Conservation (phyloP, 2,888 invertebrate genomes). For the Tenthredo livida region DNA sequence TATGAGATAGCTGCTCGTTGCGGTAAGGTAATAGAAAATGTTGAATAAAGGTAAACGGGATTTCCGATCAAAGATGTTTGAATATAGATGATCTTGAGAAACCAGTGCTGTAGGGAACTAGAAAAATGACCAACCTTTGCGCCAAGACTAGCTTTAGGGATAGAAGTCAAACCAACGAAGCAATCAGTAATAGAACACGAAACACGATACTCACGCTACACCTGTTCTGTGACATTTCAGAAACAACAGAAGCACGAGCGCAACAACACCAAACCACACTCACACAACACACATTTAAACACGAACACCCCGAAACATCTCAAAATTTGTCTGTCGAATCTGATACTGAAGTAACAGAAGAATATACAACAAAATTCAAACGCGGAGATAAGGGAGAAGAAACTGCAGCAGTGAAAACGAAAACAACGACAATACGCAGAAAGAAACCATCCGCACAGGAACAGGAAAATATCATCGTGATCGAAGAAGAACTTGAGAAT, state of each 20-base stretch:
- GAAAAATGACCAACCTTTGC: not conserved
- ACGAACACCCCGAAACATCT: slow-evolving; percentile 68
- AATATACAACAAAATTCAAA: slow-evolving; percentile 74
- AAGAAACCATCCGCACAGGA: slow-evolving; percentile 64
- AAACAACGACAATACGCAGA: slow-evolving; percentile 72
- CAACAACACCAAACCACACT: slow-evolving; percentile 69
- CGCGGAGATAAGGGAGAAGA: slow-evolving; percentile 70
- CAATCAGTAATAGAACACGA: slow-evolving; percentile 61
- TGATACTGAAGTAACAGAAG: slow-evolving; percentile 73
- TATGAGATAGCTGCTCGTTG: too few species aligned
- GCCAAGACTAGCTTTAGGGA: not conserved
- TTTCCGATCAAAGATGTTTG: too few species aligned
- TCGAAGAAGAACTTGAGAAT: slow-evolving; percentile 75
- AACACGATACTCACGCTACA: slow-evolving; percentile 68
- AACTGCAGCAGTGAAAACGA: slow-evolving; percentile 73
- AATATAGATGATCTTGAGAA: too few species aligned
- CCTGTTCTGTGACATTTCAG: slow-evolving; percentile 76
- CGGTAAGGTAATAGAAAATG: too few species aligned
- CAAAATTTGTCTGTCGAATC: slow-evolving; percentile 69
- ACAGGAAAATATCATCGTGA: slow-evolving; percentile 70
- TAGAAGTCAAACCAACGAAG: slow-evolving; percentile 68
- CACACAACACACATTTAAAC: slow-evolving; percentile 72
- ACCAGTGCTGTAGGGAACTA: too few species aligned
- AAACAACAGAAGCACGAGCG: slow-evolving; percentile 74
- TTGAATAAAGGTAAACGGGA: too few species aligned